Base-by-base conservation (phyloP, 1,140 invertebrate species). In the Drosophila sulfurigaster region DNA sequence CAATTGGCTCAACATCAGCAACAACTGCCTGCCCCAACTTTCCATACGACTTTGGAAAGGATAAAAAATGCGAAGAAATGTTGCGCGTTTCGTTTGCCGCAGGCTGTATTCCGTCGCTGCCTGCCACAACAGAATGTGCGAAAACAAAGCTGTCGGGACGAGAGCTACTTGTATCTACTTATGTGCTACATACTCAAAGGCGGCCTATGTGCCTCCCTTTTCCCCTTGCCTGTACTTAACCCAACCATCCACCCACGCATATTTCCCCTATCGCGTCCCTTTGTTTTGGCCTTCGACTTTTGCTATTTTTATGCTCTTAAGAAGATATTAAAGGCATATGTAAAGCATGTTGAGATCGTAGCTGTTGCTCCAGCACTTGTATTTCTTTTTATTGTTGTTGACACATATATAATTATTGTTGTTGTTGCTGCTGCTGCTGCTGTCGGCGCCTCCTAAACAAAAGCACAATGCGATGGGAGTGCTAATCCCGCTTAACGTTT, bases 291-390 rank as follows among this genome's bases (percentile, higher is more conserved):
- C 71, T 72, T 38, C 73, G 83, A 81, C 74, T 83, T 87, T 78
- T 88, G 83, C 83, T 80, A 88, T 87, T 88, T 88, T 87, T 88
- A 88, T 57, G 85, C 76, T 76, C 66, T 76, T 87, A 83, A 87
- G 83, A 78, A 51, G 77, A 75, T 78, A 87, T 87, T 87, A 88
- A 88, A 83, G 83, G 77, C 83, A 83, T 87, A 87, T 87, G 83
- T 78, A 88, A 89, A 88, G 77, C 77, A 78, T 75, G 60, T 72
- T 48, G 49, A 48, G 49, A 68, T 54, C 65, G 56, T 62, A 56
- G 59, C 65, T 41, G 30, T 3, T 49, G 3, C n/a, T 54, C 35
- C 35, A 10, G 6, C 30, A 5, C 10, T 46, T 63, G 45, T 60
- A 25, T 25, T 25, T 25, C 20, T 25, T 25, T 25, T 25, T 79